Evolutionary conservation across 2,888 invertebrate species (phyloP).

Genomic region (Listrodromus nycthemerus): DNA sequence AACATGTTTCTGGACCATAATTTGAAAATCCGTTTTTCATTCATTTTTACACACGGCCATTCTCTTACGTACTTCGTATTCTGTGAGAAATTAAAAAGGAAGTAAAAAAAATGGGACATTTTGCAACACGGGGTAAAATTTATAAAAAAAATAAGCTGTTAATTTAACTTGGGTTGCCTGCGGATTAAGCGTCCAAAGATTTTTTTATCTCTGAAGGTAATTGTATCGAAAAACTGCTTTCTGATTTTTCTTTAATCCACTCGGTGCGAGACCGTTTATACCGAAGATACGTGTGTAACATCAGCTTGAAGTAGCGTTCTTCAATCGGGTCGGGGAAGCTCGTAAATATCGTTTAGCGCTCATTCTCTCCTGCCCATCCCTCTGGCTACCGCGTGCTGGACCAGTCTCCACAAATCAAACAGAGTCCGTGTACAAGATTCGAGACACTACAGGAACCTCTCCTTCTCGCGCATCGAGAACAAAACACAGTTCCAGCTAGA

Average conservation of each 20-base stretch:
- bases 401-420: conserved; percentile 80
- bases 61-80: background rate
- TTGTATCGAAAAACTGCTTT: conserved; percentile 2
- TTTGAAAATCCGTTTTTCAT: background rate
- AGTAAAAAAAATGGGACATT: background rate
- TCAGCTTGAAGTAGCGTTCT: conserved; percentile 57
- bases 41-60: background rate
- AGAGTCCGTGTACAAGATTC: conserved; percentile 67
- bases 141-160: too few species aligned
- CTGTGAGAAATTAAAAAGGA: background rate
- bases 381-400: conserved; percentile 70
- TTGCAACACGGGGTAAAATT: too few species aligned
- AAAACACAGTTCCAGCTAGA: conserved; percentile 57
- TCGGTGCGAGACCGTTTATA: conserved; percentile 12
- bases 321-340: conserved; percentile 74
- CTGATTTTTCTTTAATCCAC: background rate
- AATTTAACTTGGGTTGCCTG: background rate
- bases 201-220: background rate
- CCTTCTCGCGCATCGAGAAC: conserved; percentile 55
- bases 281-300: conserved; percentile 15
- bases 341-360: conserved; percentile 81
- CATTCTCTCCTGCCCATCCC: conserved; percentile 67
- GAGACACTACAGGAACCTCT: conserved; percentile 61
- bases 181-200: background rate
- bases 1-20: too few species aligned